Percentiles rank a stretch among this genome's conserved stretches.
Evolutionary conservation across 2,113 vertebrate species (phyloP).

Genomic region (Monopterus albus): DNA sequence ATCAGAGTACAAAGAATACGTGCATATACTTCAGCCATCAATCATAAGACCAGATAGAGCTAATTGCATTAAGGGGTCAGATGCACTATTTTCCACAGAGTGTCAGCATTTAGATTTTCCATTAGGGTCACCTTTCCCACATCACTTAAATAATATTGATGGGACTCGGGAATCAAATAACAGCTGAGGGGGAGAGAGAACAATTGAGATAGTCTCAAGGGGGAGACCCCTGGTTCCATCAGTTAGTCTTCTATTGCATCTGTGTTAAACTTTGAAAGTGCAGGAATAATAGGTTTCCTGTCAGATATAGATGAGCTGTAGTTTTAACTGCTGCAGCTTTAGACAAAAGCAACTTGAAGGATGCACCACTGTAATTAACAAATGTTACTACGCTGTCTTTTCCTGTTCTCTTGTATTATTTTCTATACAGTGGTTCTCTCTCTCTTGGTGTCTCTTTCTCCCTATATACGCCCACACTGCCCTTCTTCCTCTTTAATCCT

Average conservation of each 20-base stretch:
- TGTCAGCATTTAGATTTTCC: slow-evolving; percentile 55
- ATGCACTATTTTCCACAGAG: slow-evolving; percentile 17
- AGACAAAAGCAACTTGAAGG: slow-evolving; percentile 6
- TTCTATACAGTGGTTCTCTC: not conserved
- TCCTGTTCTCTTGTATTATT: not conserved
- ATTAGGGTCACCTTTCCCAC: slow-evolving; percentile 52
- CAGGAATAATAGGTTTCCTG: slow-evolving; percentile 11
- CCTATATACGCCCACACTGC: slow-evolving; percentile 2
- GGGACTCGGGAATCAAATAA: slow-evolving; percentile 31
- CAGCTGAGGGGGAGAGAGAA: not conserved
- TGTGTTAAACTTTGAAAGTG: slow-evolving; percentile 17
- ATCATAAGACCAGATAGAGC: slow-evolving; percentile 33
- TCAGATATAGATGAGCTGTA: slow-evolving; percentile 25
- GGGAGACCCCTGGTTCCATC: not conserved
- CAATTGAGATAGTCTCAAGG: not conserved
- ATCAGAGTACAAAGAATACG: slow-evolving; percentile 15
- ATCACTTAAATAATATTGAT: slow-evolving; percentile 33
- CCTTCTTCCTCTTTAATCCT: slow-evolving; percentile 40
- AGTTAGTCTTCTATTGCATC: not conserved
- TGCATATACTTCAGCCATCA: slow-evolving; percentile 36
- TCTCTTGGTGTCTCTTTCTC: not conserved
- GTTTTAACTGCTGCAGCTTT: not conserved
- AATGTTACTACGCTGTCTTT: not conserved
- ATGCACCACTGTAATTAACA: slow-evolving; percentile 2
- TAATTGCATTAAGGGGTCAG: slow-evolving; percentile 42